Base-by-base conservation (phyloP, 2,888 invertebrate species). In the Platycheirus rosarum region DNA sequence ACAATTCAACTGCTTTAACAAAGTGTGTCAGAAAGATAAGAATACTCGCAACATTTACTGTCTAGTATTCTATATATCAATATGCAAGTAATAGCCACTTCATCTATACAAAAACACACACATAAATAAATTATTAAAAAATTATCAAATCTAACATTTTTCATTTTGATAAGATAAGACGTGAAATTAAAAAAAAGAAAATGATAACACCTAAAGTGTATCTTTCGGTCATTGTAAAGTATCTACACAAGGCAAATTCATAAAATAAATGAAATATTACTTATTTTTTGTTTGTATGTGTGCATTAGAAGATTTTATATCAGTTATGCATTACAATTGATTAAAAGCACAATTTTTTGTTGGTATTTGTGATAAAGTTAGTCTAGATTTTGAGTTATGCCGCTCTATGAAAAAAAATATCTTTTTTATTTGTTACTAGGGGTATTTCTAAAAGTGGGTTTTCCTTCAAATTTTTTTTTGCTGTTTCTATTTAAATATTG, bases 11-110 rank as follows among this genome's bases (percentile, higher is more conserved):
- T 68, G 63, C 49, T 44, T 63, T 46, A 48, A 57, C 55, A 65
- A 76, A 70, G 32, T 76, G 76, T 76, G 76, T 70, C 76, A 76
- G 32, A 23, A 16, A 49, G 76, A 76, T 76, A 76, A 76, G 70
- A 26, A 48, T 7, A 53, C 2, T 3, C 18, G 8, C 2, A 23
- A 23, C 2, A 23, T 23, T 23, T 23, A 23, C 23, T n/a, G n/a
- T n/a, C n/a, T n/a, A n/a, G n/a, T n/a, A n/a, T n/a, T n/a, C n/a
- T n/a, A n/a, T n/a, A n/a, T n/a, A n/a, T n/a, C n/a, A n/a, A n/a
- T n/a, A n/a, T n/a, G n/a, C n/a, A n/a, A n/a, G n/a, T n/a, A n/a
- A n/a, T n/a, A n/a, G n/a, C n/a, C n/a, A n/a, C n/a, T n/a, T n/a
- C n/a, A n/a, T n/a, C n/a, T n/a, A n/a, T n/a, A n/a, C n/a, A n/a